Percentiles rank a stretch among this genome's conserved stretches.
Conservation (phyloP, 2,888 invertebrate species). For the Oscheius sp. region DNA sequence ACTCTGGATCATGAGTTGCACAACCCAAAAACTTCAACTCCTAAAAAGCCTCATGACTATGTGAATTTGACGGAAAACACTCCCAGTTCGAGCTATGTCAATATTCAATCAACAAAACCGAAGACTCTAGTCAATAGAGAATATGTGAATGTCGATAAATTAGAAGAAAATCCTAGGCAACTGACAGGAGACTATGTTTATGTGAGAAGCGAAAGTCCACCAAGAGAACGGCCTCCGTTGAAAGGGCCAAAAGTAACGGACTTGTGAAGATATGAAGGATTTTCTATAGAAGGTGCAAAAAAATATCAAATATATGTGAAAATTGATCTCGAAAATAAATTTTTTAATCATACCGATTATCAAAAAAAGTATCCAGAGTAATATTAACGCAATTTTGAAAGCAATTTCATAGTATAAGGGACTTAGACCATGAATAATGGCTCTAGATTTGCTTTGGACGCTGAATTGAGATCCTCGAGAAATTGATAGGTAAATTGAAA, state of each 20-base stretch:
- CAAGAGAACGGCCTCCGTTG: background rate
- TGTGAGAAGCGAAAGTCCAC: background rate
- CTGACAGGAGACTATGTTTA: background rate
- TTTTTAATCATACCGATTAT: background rate
- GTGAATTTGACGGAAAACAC: background rate
- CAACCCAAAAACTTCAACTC: slow-evolving; percentile 13
- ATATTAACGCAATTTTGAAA: no score
- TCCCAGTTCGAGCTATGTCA: background rate
- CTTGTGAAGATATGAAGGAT: background rate
- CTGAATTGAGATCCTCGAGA: no score
- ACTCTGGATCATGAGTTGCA: slow-evolving; percentile 6
- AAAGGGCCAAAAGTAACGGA: slow-evolving; percentile 17
- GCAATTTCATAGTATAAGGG: no score
- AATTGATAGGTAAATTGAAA: no score
- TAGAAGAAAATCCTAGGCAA: background rate
- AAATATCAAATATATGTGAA: no score
- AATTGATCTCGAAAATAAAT: background rate
- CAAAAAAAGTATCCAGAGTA: no score
- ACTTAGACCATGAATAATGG: no score
- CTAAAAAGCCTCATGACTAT: slow-evolving; percentile 13
- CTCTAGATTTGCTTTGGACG: no score
- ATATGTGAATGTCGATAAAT: background rate
- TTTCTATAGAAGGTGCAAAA: no score
- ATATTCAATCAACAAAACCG: background rate
- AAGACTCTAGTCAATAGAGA: background rate